Evolutionary conservation across 2,113 vertebrate species (phyloP), one percentile per base, ranked within the genome.

Genomic region (Hoplias malabaricus): DNA sequence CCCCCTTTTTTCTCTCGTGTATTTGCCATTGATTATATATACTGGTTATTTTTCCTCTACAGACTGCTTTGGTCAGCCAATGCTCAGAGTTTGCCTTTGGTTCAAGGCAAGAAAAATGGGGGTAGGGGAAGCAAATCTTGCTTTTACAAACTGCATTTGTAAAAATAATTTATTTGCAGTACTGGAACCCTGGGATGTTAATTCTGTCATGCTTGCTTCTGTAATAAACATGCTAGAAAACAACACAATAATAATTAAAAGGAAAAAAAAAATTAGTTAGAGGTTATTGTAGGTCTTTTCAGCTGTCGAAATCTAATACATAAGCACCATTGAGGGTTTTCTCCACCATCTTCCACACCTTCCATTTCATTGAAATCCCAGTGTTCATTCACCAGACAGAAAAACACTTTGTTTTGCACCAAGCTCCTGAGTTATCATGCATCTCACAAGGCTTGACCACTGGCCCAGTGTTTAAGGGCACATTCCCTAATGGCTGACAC

Each of bases 161-260:
- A 81, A 59, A 79, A 79, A 76, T 69, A 69, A 82, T 62, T 70
- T 79, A 82, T 80, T 78, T 65, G 66, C 68, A 73, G 73, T 61
- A 29, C 43, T 53, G n/a, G 67, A 14, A 11, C 25, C 54, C 68
- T 70, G 31, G 31, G 31, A n/a, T 36, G 59, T 33, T 40, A 21
- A 62, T 36, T 59, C 21, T 29, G 48, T 16, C 21, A 13, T 70
- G 42, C 67, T 36, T 63, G 54, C 31, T 46, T 40, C 27, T 12
- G 46, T 53, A 40, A 33, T n/a, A 10, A 63, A 63, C 9, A 29
- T 38, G 21, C 34, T 23, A 21, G 7, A 53, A 9, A 53, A 53
- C 7, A 6, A 48, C 53, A 70, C 42, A 54, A 19, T 40, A 25
- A 70, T 56, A 54, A 19, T 40, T 16, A 23, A 62, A 19, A 21